phyloP scores from a whole-genome alignment of 2,888 invertebrate species.

The Smittia aterrima region DNA sequence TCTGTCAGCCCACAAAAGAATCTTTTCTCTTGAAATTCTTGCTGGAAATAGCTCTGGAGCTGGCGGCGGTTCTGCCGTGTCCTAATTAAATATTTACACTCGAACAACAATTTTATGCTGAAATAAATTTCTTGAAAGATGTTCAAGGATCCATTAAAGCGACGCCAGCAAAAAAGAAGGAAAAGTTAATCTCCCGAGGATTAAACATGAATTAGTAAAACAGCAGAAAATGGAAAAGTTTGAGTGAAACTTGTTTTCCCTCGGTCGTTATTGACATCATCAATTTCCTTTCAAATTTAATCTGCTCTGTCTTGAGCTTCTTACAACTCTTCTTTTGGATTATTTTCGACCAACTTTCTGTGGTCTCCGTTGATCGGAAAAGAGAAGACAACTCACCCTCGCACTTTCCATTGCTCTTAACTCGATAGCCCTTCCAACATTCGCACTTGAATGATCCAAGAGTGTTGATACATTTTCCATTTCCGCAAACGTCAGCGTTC shows the following conservation, averaged over 20 bases:
- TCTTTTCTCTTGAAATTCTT: too few species aligned
- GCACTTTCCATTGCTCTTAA: conserved; percentile 48
- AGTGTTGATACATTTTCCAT: conserved; percentile 54
- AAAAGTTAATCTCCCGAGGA: background rate
- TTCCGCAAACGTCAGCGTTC: conserved; percentile 53
- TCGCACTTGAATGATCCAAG: conserved; percentile 56
- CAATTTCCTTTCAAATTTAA: background rate
- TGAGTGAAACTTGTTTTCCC: background rate
- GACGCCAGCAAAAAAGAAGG: background rate
- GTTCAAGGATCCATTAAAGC: background rate
- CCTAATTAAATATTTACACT: conserved; percentile 3
- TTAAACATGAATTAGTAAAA: background rate
- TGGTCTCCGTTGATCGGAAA: too few species aligned
- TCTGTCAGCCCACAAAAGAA: background rate
- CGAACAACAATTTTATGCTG: background rate
- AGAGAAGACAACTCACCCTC: conserved; percentile 43
- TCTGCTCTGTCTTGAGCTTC: background rate
- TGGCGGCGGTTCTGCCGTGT: background rate
- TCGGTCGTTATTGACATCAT: background rate
- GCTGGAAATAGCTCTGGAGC: background rate
- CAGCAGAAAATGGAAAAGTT: conserved; percentile 6
- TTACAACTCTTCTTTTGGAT: too few species aligned
- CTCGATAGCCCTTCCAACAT: conserved; percentile 54
- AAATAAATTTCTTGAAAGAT: background rate
- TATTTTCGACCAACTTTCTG: too few species aligned